phyloP scores from a whole-genome alignment of 92 coral and sea anemone genomes.

The Heteractis magnifica region DNA sequence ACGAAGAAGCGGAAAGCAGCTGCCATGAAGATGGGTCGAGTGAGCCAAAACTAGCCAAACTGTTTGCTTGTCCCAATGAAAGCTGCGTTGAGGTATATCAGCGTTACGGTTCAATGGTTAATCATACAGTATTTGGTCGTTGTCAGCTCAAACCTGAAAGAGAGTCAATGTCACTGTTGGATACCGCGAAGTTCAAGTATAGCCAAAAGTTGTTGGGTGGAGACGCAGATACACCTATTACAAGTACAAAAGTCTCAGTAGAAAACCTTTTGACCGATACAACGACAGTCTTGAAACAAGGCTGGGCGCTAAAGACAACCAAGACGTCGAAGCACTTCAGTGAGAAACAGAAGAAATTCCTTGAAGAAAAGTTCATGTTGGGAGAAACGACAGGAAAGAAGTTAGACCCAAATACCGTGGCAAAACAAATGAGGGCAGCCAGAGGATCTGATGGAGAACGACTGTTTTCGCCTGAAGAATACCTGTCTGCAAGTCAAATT shows the following conservation, averaged over 20 bases:
- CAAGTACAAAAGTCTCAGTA: neutral
- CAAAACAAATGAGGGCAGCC: no score
- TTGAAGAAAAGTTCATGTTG: no score
- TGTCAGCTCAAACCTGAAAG: slow-evolving; percentile 30
- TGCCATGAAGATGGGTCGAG: neutral
- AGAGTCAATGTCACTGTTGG: slow-evolving; percentile 10
- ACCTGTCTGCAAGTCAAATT: no score
- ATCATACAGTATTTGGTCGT: slow-evolving; percentile 24
- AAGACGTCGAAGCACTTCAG: no score
- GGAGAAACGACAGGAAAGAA: no score
- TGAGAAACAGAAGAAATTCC: no score
- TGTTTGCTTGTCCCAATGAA: slow-evolving; percentile 31
- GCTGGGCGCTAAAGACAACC: neutral
- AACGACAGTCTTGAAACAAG: neutral
- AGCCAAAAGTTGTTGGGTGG: neutral
- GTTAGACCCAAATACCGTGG: no score
- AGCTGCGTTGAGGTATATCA: slow-evolving; percentile 23
- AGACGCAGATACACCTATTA: neutral
- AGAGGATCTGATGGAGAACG: no score
- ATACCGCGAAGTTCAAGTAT: neutral
- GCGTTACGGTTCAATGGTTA: slow-evolving; percentile 40
- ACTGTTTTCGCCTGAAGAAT: no score
- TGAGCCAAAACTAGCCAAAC: neutral
- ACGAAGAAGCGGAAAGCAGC: slow-evolving; percentile 5
- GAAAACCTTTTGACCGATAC: neutral